Base-by-base conservation (phyloP, 2,888 invertebrate species). In the Caenorhabditis wallacei region DNA sequence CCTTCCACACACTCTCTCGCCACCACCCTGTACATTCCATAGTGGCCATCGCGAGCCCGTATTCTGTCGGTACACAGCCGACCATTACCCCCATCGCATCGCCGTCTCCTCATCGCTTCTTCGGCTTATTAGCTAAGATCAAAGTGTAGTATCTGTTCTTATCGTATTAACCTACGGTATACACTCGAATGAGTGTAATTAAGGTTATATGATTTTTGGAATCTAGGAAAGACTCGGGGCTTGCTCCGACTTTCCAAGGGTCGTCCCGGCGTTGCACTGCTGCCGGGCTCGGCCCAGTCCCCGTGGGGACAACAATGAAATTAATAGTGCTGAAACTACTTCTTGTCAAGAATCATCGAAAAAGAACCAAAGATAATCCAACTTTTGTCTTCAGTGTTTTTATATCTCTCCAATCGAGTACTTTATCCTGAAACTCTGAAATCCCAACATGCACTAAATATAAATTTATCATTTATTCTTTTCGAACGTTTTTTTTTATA, bases 131-230 rank as follows among this genome's bases (percentile, higher is more conserved):
- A 76, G 82, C 82, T 82, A 82, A 82, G 82, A 82, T 82, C 82
- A 82, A 82, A 78, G 76, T 82, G 81, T 82, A 82, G 76, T 82
- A 82, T 82, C 81, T 82, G 81, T 76, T 82, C 81, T 82, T 82
- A 82, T 82, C 81, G 81, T 82, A 82, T 82, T 82, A 82, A 82
- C 81, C 81, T 82, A 82, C 81, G 76, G 76, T 82, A 82, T 81
- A 75, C 75, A 75, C 68, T 81, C 80, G 69, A 81, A 74, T 74
- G 80, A 81, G 74, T 81, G 80, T 80, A 80, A 80, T 80, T 59
- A 80, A 80, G 69, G 80, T 80, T 80, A 80, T 74, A 80, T 75
- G 74, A 75, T 80, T 80, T 80, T 80, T 80, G 80, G 74, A 75
- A 74, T 24, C 66, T 40, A 68, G 76, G 68, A 64, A 68, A 68